Evolutionary conservation across 1,140 invertebrate species (phyloP).

Genomic region (Teleogryllus occipitalis): DNA sequence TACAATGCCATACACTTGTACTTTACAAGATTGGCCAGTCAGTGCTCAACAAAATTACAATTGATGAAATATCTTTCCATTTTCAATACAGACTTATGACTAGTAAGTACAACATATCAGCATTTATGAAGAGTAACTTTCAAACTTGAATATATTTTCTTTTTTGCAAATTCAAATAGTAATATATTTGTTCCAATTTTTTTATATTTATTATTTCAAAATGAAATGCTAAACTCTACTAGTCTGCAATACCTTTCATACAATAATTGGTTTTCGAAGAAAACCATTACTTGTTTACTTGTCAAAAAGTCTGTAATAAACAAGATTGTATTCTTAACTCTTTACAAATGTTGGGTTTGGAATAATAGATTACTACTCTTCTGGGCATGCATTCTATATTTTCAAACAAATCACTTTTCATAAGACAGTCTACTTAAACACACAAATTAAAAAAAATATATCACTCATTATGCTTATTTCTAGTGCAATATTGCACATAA

Average conservation of each 20-base stretch:
- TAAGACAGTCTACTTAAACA: background rate
- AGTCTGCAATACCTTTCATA: too few species aligned
- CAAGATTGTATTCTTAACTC: background rate
- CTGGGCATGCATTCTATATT: background rate
- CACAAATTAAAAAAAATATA: slow-evolving; percentile 3
- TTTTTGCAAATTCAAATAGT: too few species aligned
- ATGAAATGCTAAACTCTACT: too few species aligned
- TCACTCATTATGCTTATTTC: slow-evolving; percentile 1
- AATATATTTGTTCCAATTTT: too few species aligned
- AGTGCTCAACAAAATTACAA: too few species aligned
- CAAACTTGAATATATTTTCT: too few species aligned
- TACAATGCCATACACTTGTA: too few species aligned
- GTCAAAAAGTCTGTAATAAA: background rate
- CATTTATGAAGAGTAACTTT: too few species aligned
- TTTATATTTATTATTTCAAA: too few species aligned
- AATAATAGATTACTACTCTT: background rate
- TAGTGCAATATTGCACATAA: background rate
- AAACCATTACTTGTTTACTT: background rate
- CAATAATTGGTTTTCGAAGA: too few species aligned
- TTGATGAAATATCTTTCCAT: background rate
- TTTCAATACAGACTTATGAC: background rate
- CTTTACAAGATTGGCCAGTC: too few species aligned
- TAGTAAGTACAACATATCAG: background rate
- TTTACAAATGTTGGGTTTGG: background rate
- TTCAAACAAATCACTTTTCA: background rate